phyloP scores from a whole-genome alignment of 2,797 vertebrate genomes.

The Orientallactaga sibirica region DNA sequence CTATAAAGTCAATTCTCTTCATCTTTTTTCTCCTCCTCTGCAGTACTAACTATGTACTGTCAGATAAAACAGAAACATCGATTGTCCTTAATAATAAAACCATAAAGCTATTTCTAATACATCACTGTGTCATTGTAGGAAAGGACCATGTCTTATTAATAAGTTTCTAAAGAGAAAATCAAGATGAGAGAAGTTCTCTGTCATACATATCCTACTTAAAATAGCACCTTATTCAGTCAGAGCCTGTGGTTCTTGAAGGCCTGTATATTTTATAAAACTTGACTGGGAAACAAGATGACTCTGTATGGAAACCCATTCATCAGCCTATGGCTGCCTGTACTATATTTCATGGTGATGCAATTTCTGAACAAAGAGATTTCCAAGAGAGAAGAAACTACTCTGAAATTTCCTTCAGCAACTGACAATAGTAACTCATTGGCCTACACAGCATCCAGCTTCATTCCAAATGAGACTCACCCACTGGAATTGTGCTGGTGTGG shows the following conservation, averaged over 20 bases:
- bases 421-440: not conserved
- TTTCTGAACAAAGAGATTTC: not conserved
- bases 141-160: not conserved
- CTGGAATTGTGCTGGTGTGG: not conserved
- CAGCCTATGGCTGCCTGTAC: not conserved
- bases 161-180: conserved; percentile 2
- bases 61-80: not conserved
- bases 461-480: not conserved
- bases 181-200: not conserved
- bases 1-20: not conserved
- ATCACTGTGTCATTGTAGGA: not conserved
- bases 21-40: not conserved
- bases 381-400: not conserved
- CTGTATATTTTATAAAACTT: conserved; percentile 2
- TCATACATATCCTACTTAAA: not conserved
- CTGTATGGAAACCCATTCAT: not conserved
- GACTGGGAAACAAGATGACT: not conserved
- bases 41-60: not conserved
- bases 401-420: not conserved
- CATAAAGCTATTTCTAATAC: conserved; percentile 15
- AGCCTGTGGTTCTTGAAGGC: not conserved
- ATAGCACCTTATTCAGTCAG: not conserved
- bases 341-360: not conserved
- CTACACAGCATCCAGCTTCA: not conserved
- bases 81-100: not conserved